Conservation (phyloP, 2,797 vertebrate species). For the Leucoraja ocellata region DNA sequence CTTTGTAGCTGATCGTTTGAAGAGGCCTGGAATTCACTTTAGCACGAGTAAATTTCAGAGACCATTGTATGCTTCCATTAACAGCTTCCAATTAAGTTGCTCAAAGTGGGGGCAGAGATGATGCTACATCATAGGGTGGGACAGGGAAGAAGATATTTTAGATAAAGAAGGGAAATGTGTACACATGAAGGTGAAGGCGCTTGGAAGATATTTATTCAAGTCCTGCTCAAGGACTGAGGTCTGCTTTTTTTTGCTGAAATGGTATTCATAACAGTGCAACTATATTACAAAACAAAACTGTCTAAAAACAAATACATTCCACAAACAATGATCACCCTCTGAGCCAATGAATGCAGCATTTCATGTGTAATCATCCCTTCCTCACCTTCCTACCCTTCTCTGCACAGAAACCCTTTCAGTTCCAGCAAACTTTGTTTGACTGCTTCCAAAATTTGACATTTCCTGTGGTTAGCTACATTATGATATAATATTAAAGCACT, state of each 20-base stretch:
- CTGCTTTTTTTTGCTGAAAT: not conserved
- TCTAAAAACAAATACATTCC: not conserved
- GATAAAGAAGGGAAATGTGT: not conserved
- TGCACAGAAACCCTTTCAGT: not conserved
- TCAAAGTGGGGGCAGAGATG: not conserved
- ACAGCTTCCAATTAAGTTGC: not conserved
- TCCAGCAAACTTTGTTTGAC: slow-evolving; percentile 11
- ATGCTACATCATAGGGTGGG: not conserved
- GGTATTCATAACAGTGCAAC: not conserved
- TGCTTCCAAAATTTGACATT: not conserved
- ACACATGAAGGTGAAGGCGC: not conserved
- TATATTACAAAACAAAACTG: not conserved
- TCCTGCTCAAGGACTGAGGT: not conserved
- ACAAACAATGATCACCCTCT: not conserved
- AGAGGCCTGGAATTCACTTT: not conserved
- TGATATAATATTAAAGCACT: not conserved
- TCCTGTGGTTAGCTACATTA: not conserved
- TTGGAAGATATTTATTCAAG: not conserved
- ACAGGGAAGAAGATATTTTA: not conserved
- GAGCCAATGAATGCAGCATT: not conserved
- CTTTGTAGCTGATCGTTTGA: not conserved
- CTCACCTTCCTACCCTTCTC: not conserved
- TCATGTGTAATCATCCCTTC: not conserved
- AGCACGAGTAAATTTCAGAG: not conserved
- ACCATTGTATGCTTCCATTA: not conserved